Percentiles rank a stretch among this genome's conserved stretches.
Conservation (phyloP, 92 coral and sea anemone species). For the Porites divaricata region DNA sequence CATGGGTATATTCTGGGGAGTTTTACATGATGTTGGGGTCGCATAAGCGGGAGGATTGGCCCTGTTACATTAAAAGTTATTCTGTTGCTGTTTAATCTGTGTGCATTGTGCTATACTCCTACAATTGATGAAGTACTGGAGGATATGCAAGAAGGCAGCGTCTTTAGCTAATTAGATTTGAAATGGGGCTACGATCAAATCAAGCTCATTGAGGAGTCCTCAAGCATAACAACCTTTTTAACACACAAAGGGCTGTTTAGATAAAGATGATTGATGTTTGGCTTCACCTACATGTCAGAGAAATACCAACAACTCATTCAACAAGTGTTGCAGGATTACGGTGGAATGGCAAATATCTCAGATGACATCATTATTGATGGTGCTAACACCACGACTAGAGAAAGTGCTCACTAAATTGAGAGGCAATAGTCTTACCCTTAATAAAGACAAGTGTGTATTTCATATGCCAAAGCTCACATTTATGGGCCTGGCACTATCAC, state of each 20-base stretch:
- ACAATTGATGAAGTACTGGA: too few species aligned
- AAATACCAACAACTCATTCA: conserved; percentile 32
- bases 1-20: too few species aligned
- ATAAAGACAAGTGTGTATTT: conserved; percentile 46
- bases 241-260: conserved; percentile 39
- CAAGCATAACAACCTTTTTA: conserved; percentile 9
- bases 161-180: too few species aligned
- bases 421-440: conserved; percentile 55
- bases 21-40: too few species aligned
- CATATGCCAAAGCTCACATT: conserved; percentile 57
- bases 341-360: conserved; percentile 52
- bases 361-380: conserved; percentile 62
- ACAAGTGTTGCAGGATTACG: background rate
- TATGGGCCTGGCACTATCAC: conserved; percentile 54
- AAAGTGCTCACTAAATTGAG: conserved; percentile 23
- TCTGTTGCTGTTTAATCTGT: too few species aligned
- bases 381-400: conserved; percentile 19
- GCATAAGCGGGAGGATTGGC: too few species aligned
- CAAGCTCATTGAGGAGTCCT: conserved; percentile 40
- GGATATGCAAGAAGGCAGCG: too few species aligned
- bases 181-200: too few species aligned
- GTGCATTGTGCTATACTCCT: too few species aligned
- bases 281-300: conserved; percentile 20
- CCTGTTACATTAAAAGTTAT: too few species aligned
- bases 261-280: conserved; percentile 45